Conservation (phyloP, 1,140 invertebrate genomes). For the Apis dorsata region DNA sequence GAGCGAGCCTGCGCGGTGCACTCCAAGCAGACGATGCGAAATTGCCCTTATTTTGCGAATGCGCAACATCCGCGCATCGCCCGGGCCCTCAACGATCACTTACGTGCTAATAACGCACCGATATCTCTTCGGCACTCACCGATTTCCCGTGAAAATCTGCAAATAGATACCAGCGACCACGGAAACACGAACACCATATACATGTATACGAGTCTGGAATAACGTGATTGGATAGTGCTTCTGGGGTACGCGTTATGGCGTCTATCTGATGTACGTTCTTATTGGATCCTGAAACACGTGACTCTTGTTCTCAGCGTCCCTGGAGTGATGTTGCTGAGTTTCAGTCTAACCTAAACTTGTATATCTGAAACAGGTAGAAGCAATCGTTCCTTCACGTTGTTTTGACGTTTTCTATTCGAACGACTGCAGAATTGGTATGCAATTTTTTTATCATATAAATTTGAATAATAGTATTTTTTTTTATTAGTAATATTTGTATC, state of each 20-base stretch:
- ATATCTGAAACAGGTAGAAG: neutral
- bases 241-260: slow-evolving; percentile 70
- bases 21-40: slow-evolving; percentile 79
- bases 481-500: neutral
- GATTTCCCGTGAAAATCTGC: slow-evolving; percentile 56
- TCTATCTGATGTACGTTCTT: slow-evolving; percentile 31
- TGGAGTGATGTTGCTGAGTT: slow-evolving; percentile 49
- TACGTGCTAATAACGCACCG: slow-evolving; percentile 30
- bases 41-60: slow-evolving; percentile 61
- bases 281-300: slow-evolving; percentile 68
- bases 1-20: slow-evolving; percentile 81
- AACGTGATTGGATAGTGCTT: slow-evolving; percentile 66
- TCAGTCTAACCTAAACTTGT: slow-evolving; percentile 34
- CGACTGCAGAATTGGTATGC: slow-evolving; percentile 7
- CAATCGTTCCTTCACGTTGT: neutral
- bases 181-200: slow-evolving; percentile 71
- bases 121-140: slow-evolving; percentile 60
- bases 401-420: neutral
- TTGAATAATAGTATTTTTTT: neutral
- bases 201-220: slow-evolving; percentile 72
- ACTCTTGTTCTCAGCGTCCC: slow-evolving; percentile 46
- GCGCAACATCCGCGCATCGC: slow-evolving; percentile 37
- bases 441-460: neutral
- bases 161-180: slow-evolving; percentile 55
- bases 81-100: slow-evolving; percentile 32